Evolutionary conservation across 2,113 vertebrate genomes (phyloP).

Genomic region (Monopterus albus): DNA sequence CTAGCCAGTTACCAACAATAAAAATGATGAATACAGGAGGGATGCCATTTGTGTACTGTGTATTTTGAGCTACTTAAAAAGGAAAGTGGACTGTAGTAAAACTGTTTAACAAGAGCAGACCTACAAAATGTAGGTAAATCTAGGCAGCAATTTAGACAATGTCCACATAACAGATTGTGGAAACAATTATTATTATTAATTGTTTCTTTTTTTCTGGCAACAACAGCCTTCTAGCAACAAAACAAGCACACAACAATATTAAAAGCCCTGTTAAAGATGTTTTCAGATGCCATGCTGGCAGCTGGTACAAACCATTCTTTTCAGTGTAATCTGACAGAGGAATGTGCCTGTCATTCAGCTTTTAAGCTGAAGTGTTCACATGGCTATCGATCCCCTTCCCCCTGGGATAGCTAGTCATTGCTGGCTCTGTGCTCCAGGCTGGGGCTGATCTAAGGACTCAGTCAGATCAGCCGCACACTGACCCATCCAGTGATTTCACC

Average conservation of each 20-base stretch:
- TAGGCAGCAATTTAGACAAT: too few species aligned
- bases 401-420: conserved; percentile 15
- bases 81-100: not conserved
- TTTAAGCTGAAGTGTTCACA: conserved; percentile 14
- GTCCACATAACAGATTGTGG: too few species aligned
- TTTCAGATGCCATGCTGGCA: not conserved
- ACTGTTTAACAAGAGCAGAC: not conserved
- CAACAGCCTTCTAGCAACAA: not conserved
- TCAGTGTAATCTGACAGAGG: conserved; percentile 23
- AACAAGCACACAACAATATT: not conserved
- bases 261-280: not conserved
- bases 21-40: too few species aligned
- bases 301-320: conserved; percentile 5
- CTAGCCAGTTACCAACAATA: too few species aligned
- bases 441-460: conserved; percentile 20
- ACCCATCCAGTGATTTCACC: conserved; percentile 16
- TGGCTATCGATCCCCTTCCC: conserved; percentile 31
- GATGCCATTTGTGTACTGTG: too few species aligned
- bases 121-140: too few species aligned
- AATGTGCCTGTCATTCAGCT: conserved; percentile 34
- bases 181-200: too few species aligned
- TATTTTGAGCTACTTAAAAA: not conserved
- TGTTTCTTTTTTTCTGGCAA: too few species aligned
- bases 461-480: conserved; percentile 22
- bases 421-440: conserved; percentile 16